Percentiles rank a stretch among this genome's conserved stretches.
Conservation (phyloP, 2,797 vertebrate species). For the Spinus olivaceus region DNA sequence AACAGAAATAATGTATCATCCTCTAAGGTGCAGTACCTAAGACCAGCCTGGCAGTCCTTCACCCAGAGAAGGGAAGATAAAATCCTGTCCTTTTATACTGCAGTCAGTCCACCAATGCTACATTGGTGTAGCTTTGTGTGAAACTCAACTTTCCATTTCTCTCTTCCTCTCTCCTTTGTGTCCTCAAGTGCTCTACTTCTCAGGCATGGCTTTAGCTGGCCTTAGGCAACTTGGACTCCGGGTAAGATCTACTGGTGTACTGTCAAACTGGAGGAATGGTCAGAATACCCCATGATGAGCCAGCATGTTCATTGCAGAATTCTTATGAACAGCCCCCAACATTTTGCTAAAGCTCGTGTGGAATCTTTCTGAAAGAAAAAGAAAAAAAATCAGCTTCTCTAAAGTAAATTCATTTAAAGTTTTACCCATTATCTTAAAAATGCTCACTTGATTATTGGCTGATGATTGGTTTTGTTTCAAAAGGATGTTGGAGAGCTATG, state of each 20-base stretch:
- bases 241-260: background rate
- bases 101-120: background rate
- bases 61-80: background rate
- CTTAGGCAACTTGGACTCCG: background rate
- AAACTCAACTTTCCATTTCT: background rate
- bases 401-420: background rate
- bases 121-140: background rate
- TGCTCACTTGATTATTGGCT: background rate
- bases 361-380: background rate
- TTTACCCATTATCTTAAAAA: background rate
- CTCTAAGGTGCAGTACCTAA: background rate
- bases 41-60: background rate
- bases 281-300: background rate
- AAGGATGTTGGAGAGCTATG: background rate
- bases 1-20: background rate
- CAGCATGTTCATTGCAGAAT: background rate
- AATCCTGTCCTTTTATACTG: background rate
- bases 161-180: background rate
- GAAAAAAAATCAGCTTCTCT: background rate
- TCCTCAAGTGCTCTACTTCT: background rate
- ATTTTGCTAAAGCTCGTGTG: background rate
- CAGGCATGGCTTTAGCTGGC: background rate
- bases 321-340: background rate
- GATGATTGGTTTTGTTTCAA: background rate
- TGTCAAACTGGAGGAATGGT: background rate